phyloP scores from a whole-genome alignment of 2,888 invertebrate genomes.

The Eupeodes latifasciatus region DNA sequence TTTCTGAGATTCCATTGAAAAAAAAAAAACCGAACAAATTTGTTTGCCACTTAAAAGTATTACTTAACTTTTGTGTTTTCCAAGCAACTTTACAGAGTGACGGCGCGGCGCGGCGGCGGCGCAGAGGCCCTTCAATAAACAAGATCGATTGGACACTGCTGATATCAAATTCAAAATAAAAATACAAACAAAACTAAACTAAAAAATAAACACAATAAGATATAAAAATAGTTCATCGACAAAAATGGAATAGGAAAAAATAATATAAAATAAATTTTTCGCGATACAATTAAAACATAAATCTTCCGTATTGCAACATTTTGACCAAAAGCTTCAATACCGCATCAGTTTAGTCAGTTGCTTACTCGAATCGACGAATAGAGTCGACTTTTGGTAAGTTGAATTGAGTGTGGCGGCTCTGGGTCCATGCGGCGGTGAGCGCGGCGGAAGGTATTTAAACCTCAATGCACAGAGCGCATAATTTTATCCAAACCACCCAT shows the following conservation, averaged over 20 bases:
- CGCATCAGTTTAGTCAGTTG: neutral
- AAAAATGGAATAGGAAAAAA: conserved; percentile 14
- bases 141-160: conserved; percentile 47
- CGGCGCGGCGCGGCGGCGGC: too few species aligned
- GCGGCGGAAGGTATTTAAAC: conserved; percentile 15
- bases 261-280: conserved; percentile 4
- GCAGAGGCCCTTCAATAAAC: conserved; percentile 45
- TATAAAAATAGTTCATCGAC: conserved; percentile 13
- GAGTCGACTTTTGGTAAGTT: neutral
- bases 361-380: too few species aligned
- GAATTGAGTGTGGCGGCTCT: neutral
- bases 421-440: neutral
- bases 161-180: conserved; percentile 40
- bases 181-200: neutral
- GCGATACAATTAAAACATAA: conserved; percentile 70
- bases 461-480: conserved; percentile 48
- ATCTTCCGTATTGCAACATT: conserved; percentile 65
- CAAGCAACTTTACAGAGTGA: neutral
- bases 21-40: neutral
- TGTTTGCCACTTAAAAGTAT: conserved; percentile 36
- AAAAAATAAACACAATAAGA: conserved; percentile 25
- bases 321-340: conserved; percentile 50
- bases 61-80: conserved; percentile 28
- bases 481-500: conserved; percentile 49
- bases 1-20: neutral